A percentile compares a stretch with the other conserved stretches of the same genome.
phyloP scores from a whole-genome alignment of 1,140 invertebrate species.

The Musca vetustissima region DNA sequence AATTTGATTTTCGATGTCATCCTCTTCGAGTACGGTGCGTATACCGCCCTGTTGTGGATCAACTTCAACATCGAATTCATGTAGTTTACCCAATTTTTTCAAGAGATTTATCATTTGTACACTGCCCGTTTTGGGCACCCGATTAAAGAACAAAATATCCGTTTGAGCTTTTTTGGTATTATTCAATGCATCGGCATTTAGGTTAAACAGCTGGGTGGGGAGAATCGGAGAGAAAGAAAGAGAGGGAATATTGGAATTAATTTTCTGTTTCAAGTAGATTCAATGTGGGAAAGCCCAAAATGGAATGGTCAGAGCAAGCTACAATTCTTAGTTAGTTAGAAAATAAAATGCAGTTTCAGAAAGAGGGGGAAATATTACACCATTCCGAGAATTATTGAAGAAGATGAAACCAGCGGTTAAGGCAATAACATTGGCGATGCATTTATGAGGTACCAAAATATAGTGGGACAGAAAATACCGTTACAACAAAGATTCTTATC shows the following conservation, averaged over 20 bases:
- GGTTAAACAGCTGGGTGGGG: conserved; percentile 40
- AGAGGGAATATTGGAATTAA: not conserved
- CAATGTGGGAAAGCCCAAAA: not conserved
- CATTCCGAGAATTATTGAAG: too few relatives aligned
- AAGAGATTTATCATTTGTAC: conserved; percentile 87
- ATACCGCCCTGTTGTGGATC: conserved; percentile 47
- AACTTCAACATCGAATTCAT: conserved; percentile 61
- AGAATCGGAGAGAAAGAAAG: not conserved
- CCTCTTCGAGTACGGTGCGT: conserved; percentile 32
- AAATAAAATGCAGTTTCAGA: too few relatives aligned
- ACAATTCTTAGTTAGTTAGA: too few relatives aligned
- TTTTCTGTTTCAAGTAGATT: too few relatives aligned
- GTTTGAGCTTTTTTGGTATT: conserved; percentile 74
- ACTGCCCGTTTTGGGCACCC: conserved; percentile 83
- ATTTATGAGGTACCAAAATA: too few relatives aligned
- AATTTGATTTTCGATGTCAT: conserved; percentile 38
- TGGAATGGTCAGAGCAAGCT: not conserved
- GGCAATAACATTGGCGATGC: too few relatives aligned
- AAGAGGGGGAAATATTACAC: too few relatives aligned
- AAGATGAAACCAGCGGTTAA: too few relatives aligned
- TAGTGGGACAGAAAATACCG: too few relatives aligned
- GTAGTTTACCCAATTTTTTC: conserved; percentile 70
- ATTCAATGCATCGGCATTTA: conserved; percentile 61
- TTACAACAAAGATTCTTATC: too few relatives aligned
- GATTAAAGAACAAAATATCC: conserved; percentile 82